Base-by-base conservation (phyloP, 2,113 vertebrate genomes). In the Otocyon megalotis region DNA sequence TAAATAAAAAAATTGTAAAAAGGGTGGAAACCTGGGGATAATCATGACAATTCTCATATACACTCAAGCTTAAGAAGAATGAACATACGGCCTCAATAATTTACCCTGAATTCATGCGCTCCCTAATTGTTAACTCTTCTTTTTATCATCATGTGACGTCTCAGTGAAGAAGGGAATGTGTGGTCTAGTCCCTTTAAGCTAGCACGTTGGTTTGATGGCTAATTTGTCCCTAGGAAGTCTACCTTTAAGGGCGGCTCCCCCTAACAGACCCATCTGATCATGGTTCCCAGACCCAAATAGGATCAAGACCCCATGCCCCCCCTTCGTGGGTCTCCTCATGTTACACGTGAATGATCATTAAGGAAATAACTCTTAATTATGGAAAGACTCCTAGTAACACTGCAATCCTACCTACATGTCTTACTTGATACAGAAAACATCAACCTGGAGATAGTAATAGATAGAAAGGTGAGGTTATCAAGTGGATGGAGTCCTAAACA, bases 341-440 rank as follows among this genome's bases (percentile, higher is more conserved):
- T 37, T 54, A 65, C 43, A 0, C 16, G 2, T 48, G 58, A 6
- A 4, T 85, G 24, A 93, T 48, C 26, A 93, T 35, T 86, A 88
- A 92, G 37, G 16, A 94, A 80, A 84, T 6, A 77, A 63, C 7
- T 74, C 90, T 90, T 54, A 71, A 90, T 77, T 71, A 30, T 48
- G 30, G 30, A 50, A 92, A 87, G 28, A 43, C 2, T 82, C 8
- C 82, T 83, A 37, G 24, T 71, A 83, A 76, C 32, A 48, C 2
- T 53, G 6, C 37, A 86, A 84, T 83, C 14, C 32, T 80, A 9
- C 26, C 9, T 15, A 43, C 5, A n/a, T 92, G 28, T 81, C 35
- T 82, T 76, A 93, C n/a, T n/a, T 83, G 24, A 94, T 67, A 50
- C 19, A 86, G 37, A 89, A 91, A 94, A 62, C 88, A 88, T 35